Conservation (phyloP, 2,888 invertebrate genomes). For the Macaria notata region DNA sequence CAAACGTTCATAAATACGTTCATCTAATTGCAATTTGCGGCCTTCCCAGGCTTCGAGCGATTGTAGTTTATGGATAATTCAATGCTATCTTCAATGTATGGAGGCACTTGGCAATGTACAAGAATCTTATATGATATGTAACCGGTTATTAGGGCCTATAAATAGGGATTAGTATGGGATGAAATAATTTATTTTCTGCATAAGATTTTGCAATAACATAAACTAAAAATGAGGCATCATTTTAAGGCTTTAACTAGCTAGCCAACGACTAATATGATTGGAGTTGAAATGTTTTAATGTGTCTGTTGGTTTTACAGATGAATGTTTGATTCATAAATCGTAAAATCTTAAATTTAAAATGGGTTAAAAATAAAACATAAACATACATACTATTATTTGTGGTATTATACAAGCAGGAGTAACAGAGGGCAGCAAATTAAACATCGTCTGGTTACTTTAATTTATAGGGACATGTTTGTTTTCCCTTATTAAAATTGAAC, state of each 20-base stretch:
- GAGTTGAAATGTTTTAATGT: too few species aligned
- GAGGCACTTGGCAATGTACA: neutral
- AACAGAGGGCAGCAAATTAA: constrained; percentile 33
- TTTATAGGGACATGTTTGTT: constrained; percentile 46
- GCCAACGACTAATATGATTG: too few species aligned
- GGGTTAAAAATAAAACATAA: too few species aligned
- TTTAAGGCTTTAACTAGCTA: too few species aligned
- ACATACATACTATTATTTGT: too few species aligned
- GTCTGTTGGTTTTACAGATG: too few species aligned
- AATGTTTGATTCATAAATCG: too few species aligned
- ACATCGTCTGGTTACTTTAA: constrained; percentile 40
- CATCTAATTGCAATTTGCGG: constrained; percentile 22
- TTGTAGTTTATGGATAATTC: constrained; percentile 29
- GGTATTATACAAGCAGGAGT: too few species aligned
- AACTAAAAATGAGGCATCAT: too few species aligned
- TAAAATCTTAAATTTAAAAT: too few species aligned
- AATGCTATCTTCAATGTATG: constrained; percentile 13
- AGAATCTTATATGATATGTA: neutral
- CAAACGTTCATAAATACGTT: constrained; percentile 7
- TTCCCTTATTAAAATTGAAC: constrained; percentile 45
- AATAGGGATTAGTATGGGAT: neutral
- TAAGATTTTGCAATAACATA: too few species aligned
- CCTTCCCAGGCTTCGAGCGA: constrained; percentile 20
- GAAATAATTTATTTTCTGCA: neutral
- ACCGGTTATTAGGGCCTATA: neutral